A percentile compares a stretch with the other conserved stretches of the same genome.
These are phyloP conservation scores for Drosophila oshimai DNA, from an alignment of 1,140 invertebrate species.

Conservation along the genomic window DNA sequence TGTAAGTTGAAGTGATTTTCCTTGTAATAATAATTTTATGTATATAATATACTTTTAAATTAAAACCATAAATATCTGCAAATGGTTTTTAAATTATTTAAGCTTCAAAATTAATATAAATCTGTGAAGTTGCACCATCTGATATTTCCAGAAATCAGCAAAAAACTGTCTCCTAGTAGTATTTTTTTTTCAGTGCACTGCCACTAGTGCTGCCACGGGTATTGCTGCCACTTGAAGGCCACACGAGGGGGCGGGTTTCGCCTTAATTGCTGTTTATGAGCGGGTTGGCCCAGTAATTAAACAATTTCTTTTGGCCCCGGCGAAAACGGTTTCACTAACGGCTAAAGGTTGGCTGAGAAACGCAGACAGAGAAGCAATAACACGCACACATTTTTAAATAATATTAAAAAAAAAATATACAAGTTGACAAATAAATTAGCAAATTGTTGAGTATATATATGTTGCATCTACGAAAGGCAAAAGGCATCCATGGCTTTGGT, in stretches of 20 bases:
- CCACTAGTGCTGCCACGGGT: neutral
- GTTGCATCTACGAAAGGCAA: neutral
- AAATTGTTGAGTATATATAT: constrained; percentile 27
- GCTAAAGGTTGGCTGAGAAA: neutral
- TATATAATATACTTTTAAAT: too few relatives aligned
- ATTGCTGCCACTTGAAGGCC: constrained; percentile 28
- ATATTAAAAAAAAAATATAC: constrained; percentile 17
- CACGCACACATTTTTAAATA: neutral
- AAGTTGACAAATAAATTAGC: constrained; percentile 38
- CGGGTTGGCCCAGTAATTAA: constrained; percentile 71
- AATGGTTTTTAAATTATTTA: neutral
- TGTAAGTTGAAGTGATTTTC: too few relatives aligned
- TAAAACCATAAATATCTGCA: neutral
- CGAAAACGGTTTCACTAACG: constrained; percentile 1
- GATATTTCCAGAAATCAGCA: too few relatives aligned
- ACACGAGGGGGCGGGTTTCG: constrained; percentile 24
- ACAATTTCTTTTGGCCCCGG: constrained; percentile 47
- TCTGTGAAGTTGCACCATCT: too few relatives aligned
- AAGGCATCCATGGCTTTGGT: constrained; percentile 16
- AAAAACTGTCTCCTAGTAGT: neutral
- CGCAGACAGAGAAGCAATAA: neutral
- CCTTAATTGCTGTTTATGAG: constrained; percentile 77
- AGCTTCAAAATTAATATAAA: too few relatives aligned
- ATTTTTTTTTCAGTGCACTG: neutral
- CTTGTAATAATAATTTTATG: too few relatives aligned